Conservation (phyloP, 2,797 vertebrate species). For the Phaenicophaeus curvirostris region DNA sequence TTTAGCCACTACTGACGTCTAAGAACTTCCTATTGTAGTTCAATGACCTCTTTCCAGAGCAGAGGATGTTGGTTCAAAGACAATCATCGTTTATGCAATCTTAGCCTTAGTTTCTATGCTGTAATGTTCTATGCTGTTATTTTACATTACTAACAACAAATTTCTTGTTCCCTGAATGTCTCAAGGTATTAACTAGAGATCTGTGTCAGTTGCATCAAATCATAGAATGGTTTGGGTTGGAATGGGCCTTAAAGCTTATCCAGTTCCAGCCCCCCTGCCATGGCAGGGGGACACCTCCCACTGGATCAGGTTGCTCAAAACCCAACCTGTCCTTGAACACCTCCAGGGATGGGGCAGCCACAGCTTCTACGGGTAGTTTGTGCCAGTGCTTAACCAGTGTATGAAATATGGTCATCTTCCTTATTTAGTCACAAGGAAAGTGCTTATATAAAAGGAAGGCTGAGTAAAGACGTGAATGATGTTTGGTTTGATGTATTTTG, state of each 20-base stretch:
- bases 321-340: too few species aligned
- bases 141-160: background rate
- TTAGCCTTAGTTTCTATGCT: background rate
- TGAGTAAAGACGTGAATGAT: background rate
- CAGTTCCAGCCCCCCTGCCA: too few species aligned
- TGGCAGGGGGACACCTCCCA: too few species aligned
- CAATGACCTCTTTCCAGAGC: background rate
- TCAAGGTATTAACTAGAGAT: background rate
- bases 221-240: too few species aligned
- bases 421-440: background rate
- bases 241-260: too few species aligned
- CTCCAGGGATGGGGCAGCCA: too few species aligned
- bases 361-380: too few species aligned
- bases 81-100: background rate
- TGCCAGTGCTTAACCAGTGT: too few species aligned
- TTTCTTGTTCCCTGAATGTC: background rate
- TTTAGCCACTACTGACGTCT: background rate
- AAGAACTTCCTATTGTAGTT: background rate
- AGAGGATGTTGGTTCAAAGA: background rate
- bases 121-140: background rate
- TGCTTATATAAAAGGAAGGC: background rate
- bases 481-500: background rate
- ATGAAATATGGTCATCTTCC: background rate
- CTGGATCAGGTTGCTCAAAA: too few species aligned
- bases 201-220: background rate